Base-by-base conservation (phyloP, 1,140 invertebrate genomes). In the Laupala kohalensis region DNA sequence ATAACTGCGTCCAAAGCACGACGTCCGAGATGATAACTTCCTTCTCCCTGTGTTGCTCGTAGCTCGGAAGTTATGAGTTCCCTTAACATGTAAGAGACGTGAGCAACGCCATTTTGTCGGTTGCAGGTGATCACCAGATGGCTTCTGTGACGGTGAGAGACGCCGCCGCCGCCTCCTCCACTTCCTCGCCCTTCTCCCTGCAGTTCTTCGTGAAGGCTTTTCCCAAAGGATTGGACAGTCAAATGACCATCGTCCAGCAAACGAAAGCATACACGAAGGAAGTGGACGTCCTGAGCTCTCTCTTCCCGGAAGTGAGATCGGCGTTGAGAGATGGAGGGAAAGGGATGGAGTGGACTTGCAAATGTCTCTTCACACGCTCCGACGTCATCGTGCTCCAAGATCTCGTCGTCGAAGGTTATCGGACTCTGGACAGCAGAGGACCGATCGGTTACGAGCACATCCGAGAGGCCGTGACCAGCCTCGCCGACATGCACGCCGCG, bases 191-290 rank as follows among this genome's bases (percentile, higher is more conserved):
- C n/a, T n/a, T n/a, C n/a, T n/a, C n/a, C n/a, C n/a, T 69, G 29
- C 68, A 29, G 25, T 72, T 72, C 25, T 23, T 72, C 27, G 27
- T 72, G 19, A 72, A 72, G 69, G 69, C 66, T 27, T 67, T 53
- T 26, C 67, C 66, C 4, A 63, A 69, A 28, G 9, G 23, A 9
- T 15, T 19, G 4, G 23, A 64, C 25, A 26, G 12, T 19, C 53
- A 68, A 63, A 19, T 25, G 5, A 64, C 69, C 4, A 67, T 72
- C 67, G 71, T 72, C 3, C 13, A 27, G 15, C 19, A 64, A 15
- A 53, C 62, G 19, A 62, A 27, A 72, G 67, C 67, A 12, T 72
- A 69, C 29, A 28, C 63, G 53, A 72, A 72, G 64, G 71, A 72
- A 64, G 53, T 66, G 3, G 27, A 64, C 9, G 13, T 69, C 6